Base-by-base conservation (phyloP, 2,113 vertebrate species). In the Pelvicachromis taeniatus region DNA sequence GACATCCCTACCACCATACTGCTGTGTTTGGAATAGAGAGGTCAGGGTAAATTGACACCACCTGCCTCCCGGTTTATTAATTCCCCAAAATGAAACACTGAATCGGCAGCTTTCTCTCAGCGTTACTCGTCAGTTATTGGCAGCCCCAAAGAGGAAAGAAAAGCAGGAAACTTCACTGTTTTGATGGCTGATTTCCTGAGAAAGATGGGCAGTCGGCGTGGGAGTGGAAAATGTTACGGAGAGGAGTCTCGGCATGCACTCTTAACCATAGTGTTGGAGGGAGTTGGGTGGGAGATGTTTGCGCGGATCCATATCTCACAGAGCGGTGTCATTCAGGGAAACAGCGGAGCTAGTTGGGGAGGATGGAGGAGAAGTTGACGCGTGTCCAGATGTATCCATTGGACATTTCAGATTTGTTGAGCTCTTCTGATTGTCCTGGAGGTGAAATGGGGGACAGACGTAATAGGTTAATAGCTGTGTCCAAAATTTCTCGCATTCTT, bases 381-480 rank as follows among this genome's bases (percentile, higher is more conserved):
- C 77, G 78, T 91, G 89, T 88, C 90, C 93, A 89, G 85, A 78
- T 91, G 84, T 21, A 92, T 95, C 94, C 95, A 94, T 93, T 85
- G 87, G 86, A 86, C n/a, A 55, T 9, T 23, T 77, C 19, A 65
- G 80, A 58, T 70, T 13, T 52, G 59, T 52, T 52, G 84, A 63
- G 63, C 73, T 80, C 83, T 78, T 82, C 33, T 65, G 86, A 83
- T 91, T 87, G 87, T 94, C 92, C 95, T 94, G 88, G 68, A 19
- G 77, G 73, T 65, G 68, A 88, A 35, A 77, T 5, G 68, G 31
- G 48, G 21, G 48, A 77, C 35, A 52, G 11, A 84, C 81, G 21
- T 3, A 50, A 55, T 17, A 40, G 63, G 82, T 89, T 82, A 86
- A 56, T 48, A 38, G 9, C 45, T 13, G 84, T 52, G 70, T 21